Evolutionary conservation across 2,888 invertebrate genomes (phyloP), one percentile per base, ranked within the genome.

Genomic region (Homarus gammarus): DNA sequence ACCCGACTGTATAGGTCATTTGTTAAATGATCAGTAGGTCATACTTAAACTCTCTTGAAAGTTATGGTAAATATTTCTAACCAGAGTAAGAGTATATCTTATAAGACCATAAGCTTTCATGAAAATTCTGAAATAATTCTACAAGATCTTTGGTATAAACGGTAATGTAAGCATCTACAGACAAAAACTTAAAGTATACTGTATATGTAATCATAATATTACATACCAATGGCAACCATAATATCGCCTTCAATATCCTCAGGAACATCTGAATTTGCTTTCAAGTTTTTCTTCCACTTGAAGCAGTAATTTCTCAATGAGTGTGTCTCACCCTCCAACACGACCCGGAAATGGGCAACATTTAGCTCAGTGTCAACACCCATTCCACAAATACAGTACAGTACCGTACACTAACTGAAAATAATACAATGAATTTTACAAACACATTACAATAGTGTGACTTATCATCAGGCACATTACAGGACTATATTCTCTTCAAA

Each of bases 181-280:
- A n/a, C n/a, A n/a, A 56, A 12, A 18, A 5, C 22, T 12, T 56
- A 22, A 22, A 18, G 6, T 56, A 8, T 56, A 56, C 12, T 18
- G 22, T 18, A 56, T 3, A 5, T 2, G 15, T 22, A 56, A 22
- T 18, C 3, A 1, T 12, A 18, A 64, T 49, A 64, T 0, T 56
- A 83, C 88, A 40, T 22, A 83, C 88, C 88, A 68, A 84, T 38
- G 31, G 89, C 89, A 12, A 84, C 84, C 68, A 70, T 89, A 22
- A 89, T 78, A 73, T 89, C 89, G n/a, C 89, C 89, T 15, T 49
- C 49, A 72, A 84, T 33, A 40, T 84, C 89, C 12, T 89, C 89
- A 31, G 84, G 38, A 5, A 89, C 12, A 73, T 84, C 73, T 33
- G 70, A 44, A 8, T 10, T 70, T 8, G 36, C 22, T 22, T 82